Evolutionary conservation across 1,140 invertebrate species (phyloP).

Genomic region (Drosophila santomea): DNA sequence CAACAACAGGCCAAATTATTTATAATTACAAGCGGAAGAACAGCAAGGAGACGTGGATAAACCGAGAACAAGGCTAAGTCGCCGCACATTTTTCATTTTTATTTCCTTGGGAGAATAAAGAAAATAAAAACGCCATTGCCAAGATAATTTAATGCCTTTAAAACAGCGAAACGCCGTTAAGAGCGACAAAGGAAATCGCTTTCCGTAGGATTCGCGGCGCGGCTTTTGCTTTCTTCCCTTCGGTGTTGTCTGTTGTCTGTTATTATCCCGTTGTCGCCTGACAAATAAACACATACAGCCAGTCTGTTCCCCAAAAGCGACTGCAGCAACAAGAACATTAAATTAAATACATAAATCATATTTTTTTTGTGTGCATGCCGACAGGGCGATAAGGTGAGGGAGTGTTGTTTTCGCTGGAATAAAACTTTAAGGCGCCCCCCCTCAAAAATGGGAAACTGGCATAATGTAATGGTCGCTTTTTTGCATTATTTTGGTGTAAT

Average conservation of each 20-base stretch:
- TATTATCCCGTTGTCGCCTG: slow-evolving; percentile 80
- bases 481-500: slow-evolving; percentile 60
- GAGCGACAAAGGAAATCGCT: slow-evolving; percentile 53
- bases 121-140: slow-evolving; percentile 9
- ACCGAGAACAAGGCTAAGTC: slow-evolving; percentile 39
- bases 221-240: slow-evolving; percentile 22
- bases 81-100: slow-evolving; percentile 77
- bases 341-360: slow-evolving; percentile 83
- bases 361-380: slow-evolving; percentile 65
- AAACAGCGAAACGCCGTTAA: slow-evolving; percentile 81
- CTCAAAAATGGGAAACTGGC: slow-evolving; percentile 1
- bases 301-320: slow-evolving; percentile 47
- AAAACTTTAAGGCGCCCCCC: slow-evolving; percentile 31
- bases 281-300: slow-evolving; percentile 74
- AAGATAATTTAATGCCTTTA: slow-evolving; percentile 79
- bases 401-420: slow-evolving; percentile 12
- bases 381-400: slow-evolving; percentile 48
- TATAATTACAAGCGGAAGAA: slow-evolving; percentile 62
- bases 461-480: slow-evolving; percentile 27
- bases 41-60: slow-evolving; percentile 8
- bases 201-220: slow-evolving; percentile 28
- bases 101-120: slow-evolving; percentile 33
- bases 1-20: slow-evolving; percentile 64
- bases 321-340: slow-evolving; percentile 67
- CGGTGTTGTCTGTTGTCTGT: slow-evolving; percentile 52